Evolutionary conservation across 2,113 vertebrate genomes (phyloP).

Genomic region (Phalacrocorax pelagicus): DNA sequence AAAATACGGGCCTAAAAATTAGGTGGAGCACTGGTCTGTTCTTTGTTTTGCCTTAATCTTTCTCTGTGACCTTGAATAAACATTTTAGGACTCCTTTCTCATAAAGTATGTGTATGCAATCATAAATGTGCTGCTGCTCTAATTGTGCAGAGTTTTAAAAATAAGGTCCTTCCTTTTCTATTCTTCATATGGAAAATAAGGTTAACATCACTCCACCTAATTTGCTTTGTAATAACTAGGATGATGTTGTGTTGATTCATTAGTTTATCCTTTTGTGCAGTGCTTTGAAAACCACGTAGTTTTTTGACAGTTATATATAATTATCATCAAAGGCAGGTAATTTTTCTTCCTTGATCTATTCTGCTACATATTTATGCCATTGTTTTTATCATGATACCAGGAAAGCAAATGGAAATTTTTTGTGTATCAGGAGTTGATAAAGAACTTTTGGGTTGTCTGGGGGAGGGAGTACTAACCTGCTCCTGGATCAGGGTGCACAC

Average conservation of each 20-base stretch:
- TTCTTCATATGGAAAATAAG: constrained; percentile 12
- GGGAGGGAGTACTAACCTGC: background rate
- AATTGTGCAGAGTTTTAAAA: background rate
- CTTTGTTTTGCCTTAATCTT: constrained; percentile 1
- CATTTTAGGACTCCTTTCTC: background rate
- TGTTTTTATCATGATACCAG: background rate
- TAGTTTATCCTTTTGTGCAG: constrained; percentile 12
- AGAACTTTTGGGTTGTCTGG: background rate
- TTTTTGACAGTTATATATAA: constrained; percentile 47
- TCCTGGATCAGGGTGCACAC: background rate
- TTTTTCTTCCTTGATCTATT: constrained; percentile 24
- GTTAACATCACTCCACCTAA: background rate
- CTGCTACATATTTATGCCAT: constrained; percentile 24
- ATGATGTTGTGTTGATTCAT: background rate
- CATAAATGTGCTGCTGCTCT: background rate
- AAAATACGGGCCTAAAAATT: constrained; percentile 11
- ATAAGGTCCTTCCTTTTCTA: background rate
- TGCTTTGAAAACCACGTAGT: constrained; percentile 12
- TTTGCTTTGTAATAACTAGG: constrained; percentile 18
- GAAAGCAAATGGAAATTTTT: background rate
- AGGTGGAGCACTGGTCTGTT: background rate
- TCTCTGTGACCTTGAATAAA: constrained; percentile 32
- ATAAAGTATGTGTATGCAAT: background rate
- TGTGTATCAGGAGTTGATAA: background rate
- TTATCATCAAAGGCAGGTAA: constrained; percentile 49